These are phyloP conservation scores for Venustaconcha ellipsiformis DNA, from an alignment of 1,140 invertebrate genomes.

Conservation along the genomic window DNA sequence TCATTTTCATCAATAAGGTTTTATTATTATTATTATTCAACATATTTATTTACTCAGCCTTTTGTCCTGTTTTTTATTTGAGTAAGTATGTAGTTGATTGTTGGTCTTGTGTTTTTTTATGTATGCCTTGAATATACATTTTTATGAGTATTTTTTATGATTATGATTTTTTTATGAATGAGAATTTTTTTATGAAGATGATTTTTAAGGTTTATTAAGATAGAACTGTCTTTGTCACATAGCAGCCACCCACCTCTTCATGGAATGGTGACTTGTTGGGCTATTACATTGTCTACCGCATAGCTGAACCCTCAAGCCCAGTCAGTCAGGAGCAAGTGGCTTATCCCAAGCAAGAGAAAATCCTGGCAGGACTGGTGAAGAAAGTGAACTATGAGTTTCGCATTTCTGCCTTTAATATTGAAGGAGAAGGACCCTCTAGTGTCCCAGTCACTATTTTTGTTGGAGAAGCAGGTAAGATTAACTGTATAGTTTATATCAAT, in stretches of 20 bases:
- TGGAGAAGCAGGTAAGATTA: conserved; percentile 81
- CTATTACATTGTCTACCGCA: conserved; percentile 79
- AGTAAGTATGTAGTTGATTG: neutral
- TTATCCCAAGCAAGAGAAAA: conserved; percentile 23
- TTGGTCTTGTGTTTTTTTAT: neutral
- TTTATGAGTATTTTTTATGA: neutral
- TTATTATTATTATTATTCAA: conserved; percentile 1
- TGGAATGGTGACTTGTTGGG: conserved; percentile 94
- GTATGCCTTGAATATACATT: neutral
- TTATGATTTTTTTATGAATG: too few relatives aligned
- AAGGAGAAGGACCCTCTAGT: conserved; percentile 93
- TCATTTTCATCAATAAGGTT: neutral
- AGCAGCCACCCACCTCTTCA: conserved; percentile 79
- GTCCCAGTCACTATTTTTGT: conserved; percentile 92
- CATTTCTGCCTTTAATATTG: conserved; percentile 96
- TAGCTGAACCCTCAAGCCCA: conserved; percentile 42
- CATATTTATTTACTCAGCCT: neutral
- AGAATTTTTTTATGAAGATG: neutral
- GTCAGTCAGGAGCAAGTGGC: conserved; percentile 44
- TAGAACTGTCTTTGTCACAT: conserved; percentile 15
- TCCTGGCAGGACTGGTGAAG: conserved; percentile 47
- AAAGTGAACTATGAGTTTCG: conserved; percentile 90
- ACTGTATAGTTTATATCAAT: neutral
- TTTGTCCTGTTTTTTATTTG: too few relatives aligned
- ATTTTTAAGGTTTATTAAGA: neutral